Evolutionary conservation across 2,113 vertebrate species (phyloP), one percentile per base, ranked within the genome.

Genomic region (Onychostoma macrolepis): DNA sequence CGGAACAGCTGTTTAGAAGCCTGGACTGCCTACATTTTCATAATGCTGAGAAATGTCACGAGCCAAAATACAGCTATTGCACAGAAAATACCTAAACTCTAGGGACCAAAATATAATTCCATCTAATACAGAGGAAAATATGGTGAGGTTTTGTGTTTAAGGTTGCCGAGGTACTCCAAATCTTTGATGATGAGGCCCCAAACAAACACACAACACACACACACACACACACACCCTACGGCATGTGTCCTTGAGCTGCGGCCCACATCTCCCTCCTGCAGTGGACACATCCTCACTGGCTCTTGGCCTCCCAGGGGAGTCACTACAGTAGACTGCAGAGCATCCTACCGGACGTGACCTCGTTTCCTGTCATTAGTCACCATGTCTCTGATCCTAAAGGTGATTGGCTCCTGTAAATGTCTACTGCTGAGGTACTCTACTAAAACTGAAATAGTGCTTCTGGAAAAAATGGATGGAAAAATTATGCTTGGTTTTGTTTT

Each of bases 321-420:
- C 83, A 76, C 88, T 89, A 90, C 74, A 63, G 87, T 88, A 72
- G 84, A 78, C 78, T 72, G 80, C 48, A 87, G 63, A 63, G 86
- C 84, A 88, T 88, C 87, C 86, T 81, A 87, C 89, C 86, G 89
- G 91, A 90, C 88, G 15, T 87, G 89, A 88, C 88, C 88, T 89
- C 33, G 80, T 83, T 91, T 92, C 90, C 91, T 88, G 78, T 45
- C 41, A 28, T 43, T 28, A 43, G n/a, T 58, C 1, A 5, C 74
- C 53, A 33, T 71, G 19, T 10, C 83, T 81, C 67, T 38, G 36
- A 63, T 83, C 79, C 36, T 85, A 84, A 76, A 88, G 53, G 83
- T 63, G 83, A 67, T 41, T 38, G 30, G 71, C 85, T 87, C 69
- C 72, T 74, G 81, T 67, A 86, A 80, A 78, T 65, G 28, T 12